These are phyloP conservation scores for Acyrthosiphon pisum DNA, from an alignment of 1,140 invertebrate genomes.

Conservation along the genomic window DNA sequence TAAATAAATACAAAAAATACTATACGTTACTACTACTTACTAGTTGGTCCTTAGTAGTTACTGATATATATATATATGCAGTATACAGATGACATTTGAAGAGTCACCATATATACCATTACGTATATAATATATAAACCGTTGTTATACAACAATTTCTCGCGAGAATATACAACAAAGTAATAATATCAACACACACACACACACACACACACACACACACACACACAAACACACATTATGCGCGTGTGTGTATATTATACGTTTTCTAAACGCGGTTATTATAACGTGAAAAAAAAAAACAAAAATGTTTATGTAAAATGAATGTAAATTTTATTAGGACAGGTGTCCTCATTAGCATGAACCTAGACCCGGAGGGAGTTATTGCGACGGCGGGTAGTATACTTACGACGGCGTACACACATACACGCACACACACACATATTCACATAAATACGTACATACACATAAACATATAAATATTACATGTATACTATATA, in stretches of 20 bases:
- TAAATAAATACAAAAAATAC: constrained; percentile 3
- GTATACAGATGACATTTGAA: not conserved
- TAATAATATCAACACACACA: not conserved
- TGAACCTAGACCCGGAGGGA: constrained; percentile 27
- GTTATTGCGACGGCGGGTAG: constrained; percentile 13
- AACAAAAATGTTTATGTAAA: constrained; percentile 47
- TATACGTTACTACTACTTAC: not conserved
- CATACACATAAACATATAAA: not conserved
- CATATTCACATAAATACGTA: not conserved
- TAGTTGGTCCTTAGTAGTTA: not conserved
- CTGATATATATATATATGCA: no score
- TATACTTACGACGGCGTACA: not conserved
- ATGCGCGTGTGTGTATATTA: not conserved
- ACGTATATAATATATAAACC: not conserved
- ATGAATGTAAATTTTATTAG: constrained; percentile 50
- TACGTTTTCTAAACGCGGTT: constrained; percentile 41
- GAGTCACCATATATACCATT: not conserved
- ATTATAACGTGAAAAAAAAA: constrained; percentile 22
- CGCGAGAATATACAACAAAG: not conserved
- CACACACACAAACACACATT: not conserved
- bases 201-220: not conserved
- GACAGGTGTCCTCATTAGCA: constrained; percentile 56
- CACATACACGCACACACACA: not conserved
- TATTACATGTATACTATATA: not conserved
- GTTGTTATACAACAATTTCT: not conserved